Evolutionary conservation across 1,140 invertebrate genomes (phyloP), one percentile per base, ranked within the genome.

Genomic region (Ectropis grisescens): DNA sequence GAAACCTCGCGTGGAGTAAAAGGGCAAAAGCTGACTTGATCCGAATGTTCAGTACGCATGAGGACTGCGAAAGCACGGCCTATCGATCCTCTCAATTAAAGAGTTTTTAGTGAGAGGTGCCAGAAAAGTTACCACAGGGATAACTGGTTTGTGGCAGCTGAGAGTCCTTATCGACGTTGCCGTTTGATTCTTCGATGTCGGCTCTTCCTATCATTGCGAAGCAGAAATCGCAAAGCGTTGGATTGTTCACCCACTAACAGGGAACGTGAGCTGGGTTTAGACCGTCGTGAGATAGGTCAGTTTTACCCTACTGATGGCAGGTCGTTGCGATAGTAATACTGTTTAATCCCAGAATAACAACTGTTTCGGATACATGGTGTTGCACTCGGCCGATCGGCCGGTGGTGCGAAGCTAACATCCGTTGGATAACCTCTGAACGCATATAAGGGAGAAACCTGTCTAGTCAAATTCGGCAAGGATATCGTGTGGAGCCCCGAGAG

Each of bases 181-280:
- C 89, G 90, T 90, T 91, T 91, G 88, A 91, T 91, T 87, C 89
- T 90, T 91, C 88, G 89, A 91, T 90, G 86, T 91, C 88, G 88
- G 89, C 88, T 91, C 89, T 91, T 91, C 88, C 89, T 91, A 91
- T 91, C 89, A 91, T 91, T 90, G 89, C 85, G 87, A 91, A 91
- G 88, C 89, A 90, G 87, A 90, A 90, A 90, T 90, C 86, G 84
- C 88, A 86, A 91, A 91, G 89, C 84, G 89, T 91, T 86, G 88
- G 89, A 91, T 91, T 92, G 87, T 90, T 90, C 88, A 90, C 87
- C 88, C 87, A 84, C 85, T 72, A 87, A 89, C 83, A 90, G 88
- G 87, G 87, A 82, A 82, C 79, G 74, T 90, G 89, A 90, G 88
- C 88, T 91, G 87, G 88, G 88, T 89, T 90, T 90, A 90, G 88